Evolutionary conservation across 35 echinoderm and acorn worm genomes (phyloP).

Genomic region (Chiridota heheva): DNA sequence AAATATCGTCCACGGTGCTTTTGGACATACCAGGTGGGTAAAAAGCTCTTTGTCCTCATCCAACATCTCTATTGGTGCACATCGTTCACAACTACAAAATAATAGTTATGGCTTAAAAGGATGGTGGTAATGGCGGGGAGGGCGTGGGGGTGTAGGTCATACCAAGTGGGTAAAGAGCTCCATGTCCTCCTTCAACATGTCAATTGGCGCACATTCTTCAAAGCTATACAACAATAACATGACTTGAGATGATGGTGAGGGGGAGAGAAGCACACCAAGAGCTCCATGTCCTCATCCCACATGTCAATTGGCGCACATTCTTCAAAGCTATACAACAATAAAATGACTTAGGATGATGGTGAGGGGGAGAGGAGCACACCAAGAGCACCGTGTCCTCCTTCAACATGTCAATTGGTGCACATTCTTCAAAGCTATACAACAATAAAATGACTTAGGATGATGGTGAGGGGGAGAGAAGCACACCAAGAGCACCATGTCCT

Average conservation of each 20-base stretch:
- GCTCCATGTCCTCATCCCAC: not conserved
- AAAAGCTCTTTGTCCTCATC: slow-evolving; percentile 34
- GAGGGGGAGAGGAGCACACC: no score
- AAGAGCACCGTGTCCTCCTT: no score
- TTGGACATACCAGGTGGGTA: slow-evolving; percentile 13
- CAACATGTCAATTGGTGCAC: no score
- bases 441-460: no score
- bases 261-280: not conserved
- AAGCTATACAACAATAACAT: not conserved
- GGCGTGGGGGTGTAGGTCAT: not conserved
- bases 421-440: no score
- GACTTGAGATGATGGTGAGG: not conserved
- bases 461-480: no score
- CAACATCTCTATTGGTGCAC: slow-evolving; percentile 44
- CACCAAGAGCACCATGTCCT: no score
- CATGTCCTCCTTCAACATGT: not conserved
- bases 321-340: no score
- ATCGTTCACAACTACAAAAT: slow-evolving; percentile 6
- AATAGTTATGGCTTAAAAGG: no score
- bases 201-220: not conserved
- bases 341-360: no score
- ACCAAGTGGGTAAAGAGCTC: not conserved
- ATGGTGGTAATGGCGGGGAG: not conserved
- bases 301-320: no score
- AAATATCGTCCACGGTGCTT: slow-evolving; percentile 28